Percentiles rank a stretch among this genome's conserved stretches.
Conservation (phyloP, 2,888 invertebrate genomes). For the Fabriciana adippe region DNA sequence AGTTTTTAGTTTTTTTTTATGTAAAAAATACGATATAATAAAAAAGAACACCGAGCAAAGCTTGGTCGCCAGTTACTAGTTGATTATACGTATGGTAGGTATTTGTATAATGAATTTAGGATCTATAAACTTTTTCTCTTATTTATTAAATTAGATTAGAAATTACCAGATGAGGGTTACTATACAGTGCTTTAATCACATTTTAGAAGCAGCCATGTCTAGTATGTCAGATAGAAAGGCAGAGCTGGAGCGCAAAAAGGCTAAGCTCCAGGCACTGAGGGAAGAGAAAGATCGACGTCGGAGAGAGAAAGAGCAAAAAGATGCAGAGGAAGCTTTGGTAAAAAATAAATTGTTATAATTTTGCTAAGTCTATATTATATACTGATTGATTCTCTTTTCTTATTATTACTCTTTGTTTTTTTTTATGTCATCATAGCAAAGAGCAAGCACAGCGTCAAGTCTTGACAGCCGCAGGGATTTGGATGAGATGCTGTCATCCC, state of each 20-base stretch:
- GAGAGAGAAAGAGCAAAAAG: conserved; percentile 93
- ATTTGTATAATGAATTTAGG: too few relatives aligned
- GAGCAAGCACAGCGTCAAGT: conserved; percentile 78
- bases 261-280: conserved; percentile 92
- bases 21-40: too few relatives aligned
- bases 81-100: too few relatives aligned
- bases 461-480: conserved; percentile 84
- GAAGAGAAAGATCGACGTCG: conserved; percentile 94
- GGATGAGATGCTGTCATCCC: conserved; percentile 92
- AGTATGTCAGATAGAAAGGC: conserved; percentile 94
- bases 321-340: conserved; percentile 88
- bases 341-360: not conserved
- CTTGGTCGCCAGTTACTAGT: too few relatives aligned
- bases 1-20: too few relatives aligned
- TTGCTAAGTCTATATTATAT: not conserved
- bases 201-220: conserved; percentile 59
- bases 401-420: not conserved
- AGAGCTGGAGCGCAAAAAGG: conserved; percentile 96
- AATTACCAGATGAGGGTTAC: too few relatives aligned
- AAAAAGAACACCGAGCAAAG: too few relatives aligned
- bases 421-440: conserved; percentile 55
- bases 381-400: too few relatives aligned
- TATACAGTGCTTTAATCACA: not conserved
- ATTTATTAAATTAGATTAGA: too few relatives aligned
- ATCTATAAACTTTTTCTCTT: too few relatives aligned